phyloP scores from a whole-genome alignment of 2,888 invertebrate species.

The Eupelmus urozonus region DNA sequence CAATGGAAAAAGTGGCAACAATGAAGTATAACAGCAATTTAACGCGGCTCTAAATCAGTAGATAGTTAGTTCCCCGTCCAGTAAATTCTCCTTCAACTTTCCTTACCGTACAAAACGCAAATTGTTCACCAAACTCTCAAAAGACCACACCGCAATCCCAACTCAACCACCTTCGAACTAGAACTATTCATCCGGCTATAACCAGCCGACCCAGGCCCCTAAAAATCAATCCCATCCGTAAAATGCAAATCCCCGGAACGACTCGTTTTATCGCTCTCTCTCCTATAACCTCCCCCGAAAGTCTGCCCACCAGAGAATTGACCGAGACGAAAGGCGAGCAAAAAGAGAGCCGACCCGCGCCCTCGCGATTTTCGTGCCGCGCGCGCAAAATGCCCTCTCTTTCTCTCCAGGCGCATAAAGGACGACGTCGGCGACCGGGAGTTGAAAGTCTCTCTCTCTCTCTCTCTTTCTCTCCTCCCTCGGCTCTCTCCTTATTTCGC shows the following conservation, averaged over 20 bases:
- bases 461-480: conserved; percentile 30
- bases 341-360: background rate
- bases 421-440: conserved; percentile 10
- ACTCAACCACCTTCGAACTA: no score
- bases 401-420: background rate
- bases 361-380: background rate
- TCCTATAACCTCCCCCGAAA: background rate
- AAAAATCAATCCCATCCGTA: background rate
- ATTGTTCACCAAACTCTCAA: no score
- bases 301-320: background rate
- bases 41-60: no score
- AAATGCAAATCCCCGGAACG: background rate
- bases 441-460: conserved; percentile 18
- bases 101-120: no score
- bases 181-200: no score
- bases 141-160: no score
- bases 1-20: no score
- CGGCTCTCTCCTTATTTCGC: conserved; percentile 27
- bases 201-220: no score
- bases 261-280: background rate
- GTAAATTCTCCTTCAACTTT: no score
- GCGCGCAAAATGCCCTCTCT: background rate
- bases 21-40: no score
- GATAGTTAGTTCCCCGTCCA: no score
- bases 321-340: background rate